Base-by-base conservation (phyloP, 1,140 invertebrate species). In the Temnothorax nylanderi region DNA sequence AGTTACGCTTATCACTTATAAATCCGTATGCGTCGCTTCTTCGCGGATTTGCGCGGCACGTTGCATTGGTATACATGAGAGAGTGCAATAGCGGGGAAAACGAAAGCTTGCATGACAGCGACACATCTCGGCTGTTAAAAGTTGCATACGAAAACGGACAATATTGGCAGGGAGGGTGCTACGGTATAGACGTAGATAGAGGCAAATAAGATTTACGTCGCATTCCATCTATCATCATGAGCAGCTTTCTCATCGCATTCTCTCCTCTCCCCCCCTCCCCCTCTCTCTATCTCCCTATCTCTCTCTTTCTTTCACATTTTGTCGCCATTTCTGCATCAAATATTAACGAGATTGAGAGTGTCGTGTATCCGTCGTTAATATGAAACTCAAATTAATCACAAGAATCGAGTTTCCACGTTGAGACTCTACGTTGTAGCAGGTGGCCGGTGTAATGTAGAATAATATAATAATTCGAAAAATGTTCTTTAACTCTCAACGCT, bases 41-140 rank as follows among this genome's bases (percentile, higher is more conserved):
- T 47, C 54, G 67, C 65, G 54, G 41, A 82, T 82, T 72, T 72
- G 54, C n/a, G 21, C 16, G 7, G 49, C 51, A 2, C 65, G 7
- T 49, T 26, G 62, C 77, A 54, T 54, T 11, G 67, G 10, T 41
- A 18, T 72, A 8, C 37, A 41, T 21, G 26, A 13, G 60, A 26
- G 32, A 56, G 81, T 56, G 21, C 32, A 71, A 26, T 26, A 26
- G 26, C 32, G n/a, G 49, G n/a, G 26, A 18, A 34, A 74, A 82
- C 41, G 67, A 84, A 74, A 88, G 56, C 71, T 74, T 64, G 56
- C 51, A 21, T 44, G 64, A 69, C 71, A 85, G 54, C 67, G 78
- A 72, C 87, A 62, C 54, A 89, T 86, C 77, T 64, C 65, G 51
- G 51, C 74, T 49, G 18, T 71, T 88, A 86, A 88, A 88, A 86